These are phyloP conservation scores for Ophioderma brevispina DNA, from an alignment of 35 echinoderm and acorn worm species.

Conservation along the genomic window DNA sequence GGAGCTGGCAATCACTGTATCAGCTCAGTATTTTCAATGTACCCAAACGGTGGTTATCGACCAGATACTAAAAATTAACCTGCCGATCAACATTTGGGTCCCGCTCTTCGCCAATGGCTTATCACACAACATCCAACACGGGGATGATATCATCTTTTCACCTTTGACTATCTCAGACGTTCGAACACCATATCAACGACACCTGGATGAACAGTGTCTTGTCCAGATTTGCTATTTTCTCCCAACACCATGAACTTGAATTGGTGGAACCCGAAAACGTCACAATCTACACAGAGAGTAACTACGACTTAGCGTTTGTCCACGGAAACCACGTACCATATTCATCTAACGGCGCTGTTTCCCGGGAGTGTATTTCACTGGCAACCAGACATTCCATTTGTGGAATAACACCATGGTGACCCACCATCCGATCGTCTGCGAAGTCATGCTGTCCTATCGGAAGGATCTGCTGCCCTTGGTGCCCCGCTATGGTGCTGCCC, in stretches of 20 bases:
- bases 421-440: constrained; percentile 58
- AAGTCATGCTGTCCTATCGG: constrained; percentile 59
- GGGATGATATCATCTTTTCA: constrained; percentile 62
- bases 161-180: constrained; percentile 56
- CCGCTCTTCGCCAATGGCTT: constrained; percentile 37
- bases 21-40: neutral
- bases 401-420: constrained; percentile 75
- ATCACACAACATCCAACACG: constrained; percentile 40
- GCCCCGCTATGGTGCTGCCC: constrained; percentile 1
- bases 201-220: constrained; percentile 83
- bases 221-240: constrained; percentile 56
- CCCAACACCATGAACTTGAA: constrained; percentile 28
- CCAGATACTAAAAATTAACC: constrained; percentile 22
- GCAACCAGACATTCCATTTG: constrained; percentile 74
- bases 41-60: neutral
- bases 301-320: constrained; percentile 30
- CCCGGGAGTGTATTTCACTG: constrained; percentile 41
- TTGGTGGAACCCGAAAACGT: constrained; percentile 52
- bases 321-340: constrained; percentile 30
- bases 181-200: constrained; percentile 49
- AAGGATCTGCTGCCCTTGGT: neutral
- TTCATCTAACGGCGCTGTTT: constrained; percentile 42
- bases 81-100: constrained; percentile 70
- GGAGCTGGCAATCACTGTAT: constrained; percentile 6
- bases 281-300: constrained; percentile 56